Evolutionary conservation across 2,888 invertebrate genomes (phyloP).

Genomic region (Phaonia tiefii): DNA sequence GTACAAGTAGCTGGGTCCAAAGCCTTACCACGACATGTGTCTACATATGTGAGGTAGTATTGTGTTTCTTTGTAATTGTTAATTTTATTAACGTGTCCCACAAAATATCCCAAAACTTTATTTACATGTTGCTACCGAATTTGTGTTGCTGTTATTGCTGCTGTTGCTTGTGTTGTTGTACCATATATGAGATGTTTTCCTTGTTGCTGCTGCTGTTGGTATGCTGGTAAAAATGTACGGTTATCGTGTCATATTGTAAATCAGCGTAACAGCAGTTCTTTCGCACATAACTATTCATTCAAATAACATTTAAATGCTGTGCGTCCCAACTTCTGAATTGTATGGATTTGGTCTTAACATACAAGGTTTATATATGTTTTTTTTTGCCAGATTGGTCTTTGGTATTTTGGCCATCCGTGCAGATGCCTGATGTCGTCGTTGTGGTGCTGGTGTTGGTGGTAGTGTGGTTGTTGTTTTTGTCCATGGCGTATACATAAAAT

Average conservation of each 20-base stretch:
- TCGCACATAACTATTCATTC: constrained; percentile 63
- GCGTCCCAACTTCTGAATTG: constrained; percentile 16
- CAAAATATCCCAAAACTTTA: constrained; percentile 45
- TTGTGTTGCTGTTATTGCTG: constrained; percentile 36
- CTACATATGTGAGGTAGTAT: no score
- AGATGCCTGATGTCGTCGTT: constrained; percentile 7
- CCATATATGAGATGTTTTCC: constrained; percentile 42
- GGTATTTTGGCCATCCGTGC: constrained; percentile 23
- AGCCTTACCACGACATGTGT: no score
- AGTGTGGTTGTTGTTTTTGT: no score
- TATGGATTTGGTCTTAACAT: constrained; percentile 21
- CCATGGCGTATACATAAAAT: constrained; percentile 58
- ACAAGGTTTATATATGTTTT: constrained; percentile 9
- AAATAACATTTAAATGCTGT: constrained; percentile 36
- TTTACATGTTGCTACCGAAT: constrained; percentile 32
- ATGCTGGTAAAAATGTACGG: constrained; percentile 70
- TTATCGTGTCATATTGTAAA: constrained; percentile 67
- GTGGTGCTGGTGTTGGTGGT: constrained; percentile 14
- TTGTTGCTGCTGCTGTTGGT: constrained; percentile 33
- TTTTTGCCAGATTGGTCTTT: constrained; percentile 31
- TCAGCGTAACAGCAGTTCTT: constrained; percentile 66
- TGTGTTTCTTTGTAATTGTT: constrained; percentile 47
- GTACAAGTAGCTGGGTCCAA: no score
- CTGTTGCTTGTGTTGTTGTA: constrained; percentile 52
- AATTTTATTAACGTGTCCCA: constrained; percentile 59